Base-by-base conservation (phyloP, 1,140 invertebrate species). In the Parasteatoda tepidariorum region DNA sequence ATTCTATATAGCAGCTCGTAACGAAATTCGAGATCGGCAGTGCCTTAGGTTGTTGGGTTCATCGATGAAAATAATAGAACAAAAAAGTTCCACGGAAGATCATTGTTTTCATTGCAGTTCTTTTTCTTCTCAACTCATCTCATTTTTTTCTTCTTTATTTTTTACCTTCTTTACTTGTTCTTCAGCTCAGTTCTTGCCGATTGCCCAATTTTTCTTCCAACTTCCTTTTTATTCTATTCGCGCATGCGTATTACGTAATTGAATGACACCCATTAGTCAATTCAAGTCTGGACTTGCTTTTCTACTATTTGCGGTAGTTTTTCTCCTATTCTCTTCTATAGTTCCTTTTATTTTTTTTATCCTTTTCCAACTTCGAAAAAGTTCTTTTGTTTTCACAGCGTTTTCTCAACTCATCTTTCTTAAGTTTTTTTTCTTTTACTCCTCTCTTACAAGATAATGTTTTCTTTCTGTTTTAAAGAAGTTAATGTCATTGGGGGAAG, bases 261-360 rank as follows among this genome's bases (percentile, higher is more conserved):
- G 70, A 73, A 73, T 73, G 70, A 73, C 70, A 57, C 54, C 48
- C 70, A 57, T 73, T 73, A 73, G 70, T 73, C 70, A 73, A 73
- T 73, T 73, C 70, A 57, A 57, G 70, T 26, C 54, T 18, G 28
- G 54, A 57, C 48, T 28, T 73, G 31, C 30, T 57, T 34, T 59
- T 57, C 70, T 22, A 31, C 48, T 55, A 57, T 73, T 73, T 57
- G 11, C 4, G 70, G 22, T 30, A 24, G 9, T 61, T 61, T 30
- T 61, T 24, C 59, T 24, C 59, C 15, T 22, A 26, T 61, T 61
- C 28, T 61, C 28, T 61, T 24, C 26, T 24, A 61, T 26, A 61
- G 59, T 13, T 61, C 13, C 22, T 61, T 26, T 61, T 61, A 22
- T 61, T 24, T 61, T 24, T 24, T 24, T 13, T 61, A n/a, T 61